Evolutionary conservation across 2,113 vertebrate species (phyloP), one percentile per base, ranked within the genome.

Genomic region (Hypocryptadius cinnamomeus): DNA sequence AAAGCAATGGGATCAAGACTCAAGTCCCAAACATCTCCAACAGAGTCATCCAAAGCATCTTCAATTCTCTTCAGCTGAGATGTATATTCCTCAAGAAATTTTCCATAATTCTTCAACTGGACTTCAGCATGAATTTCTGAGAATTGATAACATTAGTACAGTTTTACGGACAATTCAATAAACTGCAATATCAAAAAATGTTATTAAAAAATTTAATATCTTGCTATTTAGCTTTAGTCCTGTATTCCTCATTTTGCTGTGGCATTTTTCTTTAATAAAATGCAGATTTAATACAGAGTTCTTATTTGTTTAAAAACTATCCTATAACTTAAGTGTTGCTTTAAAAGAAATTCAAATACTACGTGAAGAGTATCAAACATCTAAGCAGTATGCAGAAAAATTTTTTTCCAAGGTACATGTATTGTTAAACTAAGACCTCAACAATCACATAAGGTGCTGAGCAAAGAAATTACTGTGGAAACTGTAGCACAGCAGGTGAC

Each of bases 11-110:
- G 99, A 96, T 99, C 99, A 92, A 99, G 97, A 94, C 98, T 99
- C 96, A 99, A 99, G 97, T 99, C 99, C 99, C 99, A 99, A 66
- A 99, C 99, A 94, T 99, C 99, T 95, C 99, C 99, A 37, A 99
- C 96, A 40, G 99, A 98, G 79, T 99, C 99, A 95, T 99, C 99
- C 95, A 99, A 93, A 19, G 99, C 99, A 65, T 99, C 98, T 89
- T 99, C 99, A 84, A 98, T 99, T 78, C 99, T 99, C 95, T 98
- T 98, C 79, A 99, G 97, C 42, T 99, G 99, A 89, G 98, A 98
- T 0, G 98, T 98, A 92, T 99, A 99, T 4, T 99, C 99, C 68
- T 99, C 99, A 91, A 99, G 97, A 96, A 99, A 99, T 96, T 97
- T 99, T 57, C 98, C 98, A 20, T 99, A 99, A 96, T 98, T 99